These are phyloP conservation scores for Hyppa rectilinea DNA, from an alignment of 2,888 invertebrate genomes.

Conservation along the genomic window DNA sequence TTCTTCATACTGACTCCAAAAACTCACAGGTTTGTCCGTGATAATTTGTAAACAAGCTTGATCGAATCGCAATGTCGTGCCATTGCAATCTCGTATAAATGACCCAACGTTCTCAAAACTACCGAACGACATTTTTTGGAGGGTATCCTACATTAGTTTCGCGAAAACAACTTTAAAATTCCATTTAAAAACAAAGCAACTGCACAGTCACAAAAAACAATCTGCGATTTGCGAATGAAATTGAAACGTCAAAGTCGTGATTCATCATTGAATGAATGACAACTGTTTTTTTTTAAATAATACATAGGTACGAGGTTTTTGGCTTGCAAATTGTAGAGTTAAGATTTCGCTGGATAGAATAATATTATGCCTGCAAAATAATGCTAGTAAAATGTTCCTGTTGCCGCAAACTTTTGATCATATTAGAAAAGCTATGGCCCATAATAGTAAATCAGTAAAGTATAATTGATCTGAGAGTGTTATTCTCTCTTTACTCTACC, in stretches of 20 bases:
- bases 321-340: background rate
- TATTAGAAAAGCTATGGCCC: no score
- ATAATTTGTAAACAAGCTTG: constrained; percentile 87
- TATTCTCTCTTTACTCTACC: background rate
- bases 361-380: background rate
- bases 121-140: constrained; percentile 76
- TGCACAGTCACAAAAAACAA: constrained; percentile 64
- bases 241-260: constrained; percentile 61
- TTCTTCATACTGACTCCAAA: constrained; percentile 87
- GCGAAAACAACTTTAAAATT: constrained; percentile 39
- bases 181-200: constrained; percentile 69
- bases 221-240: constrained; percentile 45
- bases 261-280: constrained; percentile 61
- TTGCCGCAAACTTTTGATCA: background rate
- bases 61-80: constrained; percentile 79
- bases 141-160: constrained; percentile 71
- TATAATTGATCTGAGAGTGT: background rate
- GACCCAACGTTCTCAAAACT: constrained; percentile 86
- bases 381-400: no score
- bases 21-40: constrained; percentile 75
- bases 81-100: constrained; percentile 80
- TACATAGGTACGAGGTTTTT: constrained; percentile 7
- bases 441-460: background rate
- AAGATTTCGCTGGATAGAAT: background rate
- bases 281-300: background rate